Evolutionary conservation across 2,888 invertebrate species (phyloP).

Genomic region (Muscina levida): DNA sequence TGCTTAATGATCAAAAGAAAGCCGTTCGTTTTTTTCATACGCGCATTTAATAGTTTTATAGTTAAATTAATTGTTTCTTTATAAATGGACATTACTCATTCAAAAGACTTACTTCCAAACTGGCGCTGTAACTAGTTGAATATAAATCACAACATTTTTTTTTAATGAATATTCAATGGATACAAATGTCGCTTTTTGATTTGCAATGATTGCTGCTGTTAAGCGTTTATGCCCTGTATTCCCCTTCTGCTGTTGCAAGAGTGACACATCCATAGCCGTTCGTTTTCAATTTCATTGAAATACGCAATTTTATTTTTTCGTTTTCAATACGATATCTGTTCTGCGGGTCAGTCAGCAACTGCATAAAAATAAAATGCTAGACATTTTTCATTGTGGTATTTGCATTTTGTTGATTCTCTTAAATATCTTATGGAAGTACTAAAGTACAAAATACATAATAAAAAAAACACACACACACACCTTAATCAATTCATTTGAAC

Average conservation of each 20-base stretch:
- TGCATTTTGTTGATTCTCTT: too few species aligned
- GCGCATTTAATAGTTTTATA: too few species aligned
- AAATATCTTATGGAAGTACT: not conserved
- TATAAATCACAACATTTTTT: slow-evolving; percentile 31
- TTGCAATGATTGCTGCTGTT: too few species aligned
- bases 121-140: slow-evolving; percentile 26
- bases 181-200: slow-evolving; percentile 7
- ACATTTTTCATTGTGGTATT: not conserved
- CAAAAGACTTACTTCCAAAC: slow-evolving; percentile 4
- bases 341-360: not conserved
- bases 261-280: slow-evolving; percentile 36
- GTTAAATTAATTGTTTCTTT: too few species aligned
- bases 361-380: not conserved
- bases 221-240: not conserved
- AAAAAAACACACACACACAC: too few species aligned
- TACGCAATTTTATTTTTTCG: slow-evolving; percentile 21
- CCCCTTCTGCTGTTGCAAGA: not conserved
- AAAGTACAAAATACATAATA: slow-evolving; percentile 29
- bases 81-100: slow-evolving; percentile 29
- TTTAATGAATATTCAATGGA: slow-evolving; percentile 36
- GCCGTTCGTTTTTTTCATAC: too few species aligned
- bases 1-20: too few species aligned
- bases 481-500: not conserved
- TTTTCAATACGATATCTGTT: slow-evolving; percentile 1
- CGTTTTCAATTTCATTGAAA: slow-evolving; percentile 35